These are phyloP conservation scores for Ooceraea biroi DNA, from an alignment of 1,140 invertebrate genomes.

Conservation along the genomic window DNA sequence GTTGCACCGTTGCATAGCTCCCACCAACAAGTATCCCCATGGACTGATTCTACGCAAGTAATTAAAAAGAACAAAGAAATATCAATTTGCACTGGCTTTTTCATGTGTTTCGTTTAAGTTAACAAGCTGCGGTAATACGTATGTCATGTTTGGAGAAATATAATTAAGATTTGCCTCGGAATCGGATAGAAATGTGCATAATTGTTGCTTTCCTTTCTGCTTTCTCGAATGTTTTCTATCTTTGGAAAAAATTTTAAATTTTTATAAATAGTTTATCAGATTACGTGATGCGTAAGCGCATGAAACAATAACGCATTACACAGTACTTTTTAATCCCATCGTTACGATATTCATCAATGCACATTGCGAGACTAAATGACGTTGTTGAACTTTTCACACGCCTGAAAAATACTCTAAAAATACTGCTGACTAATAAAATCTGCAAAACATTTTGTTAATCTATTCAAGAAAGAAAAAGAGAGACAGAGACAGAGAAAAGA, in stretches of 20 bases:
- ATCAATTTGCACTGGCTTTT: not conserved
- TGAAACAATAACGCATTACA: not conserved
- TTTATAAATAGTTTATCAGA: not conserved
- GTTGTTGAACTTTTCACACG: conserved; percentile 4
- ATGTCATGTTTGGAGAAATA: not conserved
- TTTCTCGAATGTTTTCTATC: not conserved
- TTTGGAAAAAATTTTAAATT: not conserved
- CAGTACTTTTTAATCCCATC: conserved; percentile 28
- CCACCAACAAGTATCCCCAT: conserved; percentile 14
- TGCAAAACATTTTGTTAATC: not conserved
- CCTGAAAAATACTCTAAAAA: conserved; percentile 18
- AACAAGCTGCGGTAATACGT: not conserved
- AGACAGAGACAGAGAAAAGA: not conserved
- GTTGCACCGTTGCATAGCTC: not conserved
- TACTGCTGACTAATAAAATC: not conserved
- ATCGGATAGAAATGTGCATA: not conserved
- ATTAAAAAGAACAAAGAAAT: conserved; percentile 16
- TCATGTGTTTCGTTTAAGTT: conserved; percentile 4
- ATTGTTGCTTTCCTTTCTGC: not conserved
- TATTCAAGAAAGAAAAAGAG: not conserved
- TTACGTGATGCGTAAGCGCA: not conserved
- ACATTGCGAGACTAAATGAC: not conserved
- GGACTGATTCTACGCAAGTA: conserved; percentile 38
- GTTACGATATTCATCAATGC: not conserved
- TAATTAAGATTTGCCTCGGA: not conserved